phyloP scores from a whole-genome alignment of 2,888 invertebrate species.

The Tetragonula carbonaria region DNA sequence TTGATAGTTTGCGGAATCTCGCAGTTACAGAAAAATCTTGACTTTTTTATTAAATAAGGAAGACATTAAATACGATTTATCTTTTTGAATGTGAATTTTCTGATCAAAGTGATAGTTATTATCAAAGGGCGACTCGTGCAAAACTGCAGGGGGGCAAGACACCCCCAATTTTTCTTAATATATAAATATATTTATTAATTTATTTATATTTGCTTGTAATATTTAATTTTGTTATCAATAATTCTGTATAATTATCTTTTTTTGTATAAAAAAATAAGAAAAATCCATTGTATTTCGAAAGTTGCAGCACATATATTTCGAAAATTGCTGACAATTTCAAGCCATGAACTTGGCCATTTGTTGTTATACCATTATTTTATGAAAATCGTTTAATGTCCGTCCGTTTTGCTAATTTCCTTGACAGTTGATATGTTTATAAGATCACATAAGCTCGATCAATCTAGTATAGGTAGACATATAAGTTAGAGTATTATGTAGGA shows the following conservation, averaged over 20 bases:
- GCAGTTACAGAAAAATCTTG: slow-evolving; percentile 5
- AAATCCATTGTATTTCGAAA: too few species aligned
- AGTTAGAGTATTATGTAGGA: slow-evolving; percentile 68
- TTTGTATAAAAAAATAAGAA: too few species aligned
- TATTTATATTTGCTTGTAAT: too few species aligned
- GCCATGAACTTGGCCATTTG: too few species aligned
- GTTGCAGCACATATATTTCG: too few species aligned
- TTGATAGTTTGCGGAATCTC: neutral
- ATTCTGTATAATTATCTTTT: too few species aligned
- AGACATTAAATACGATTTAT: neutral
- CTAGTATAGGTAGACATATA: slow-evolving; percentile 56
- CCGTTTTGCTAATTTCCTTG: slow-evolving; percentile 41
- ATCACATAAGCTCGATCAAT: slow-evolving; percentile 54
- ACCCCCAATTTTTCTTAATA: too few species aligned
- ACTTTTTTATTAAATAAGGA: neutral
- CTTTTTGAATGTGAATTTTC: neutral
- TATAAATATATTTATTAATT: too few species aligned
- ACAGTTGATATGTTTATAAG: slow-evolving; percentile 29
- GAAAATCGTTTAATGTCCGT: slow-evolving; percentile 8
- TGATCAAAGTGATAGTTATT: neutral
- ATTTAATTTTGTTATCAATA: too few species aligned
- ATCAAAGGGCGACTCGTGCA: neutral
- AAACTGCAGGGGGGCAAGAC: too few species aligned
- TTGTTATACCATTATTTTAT: neutral
- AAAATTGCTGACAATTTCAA: too few species aligned